Evolutionary conservation across 2,888 invertebrate genomes (phyloP), one percentile per base, ranked within the genome.

Genomic region (Polymixis flavicincta): DNA sequence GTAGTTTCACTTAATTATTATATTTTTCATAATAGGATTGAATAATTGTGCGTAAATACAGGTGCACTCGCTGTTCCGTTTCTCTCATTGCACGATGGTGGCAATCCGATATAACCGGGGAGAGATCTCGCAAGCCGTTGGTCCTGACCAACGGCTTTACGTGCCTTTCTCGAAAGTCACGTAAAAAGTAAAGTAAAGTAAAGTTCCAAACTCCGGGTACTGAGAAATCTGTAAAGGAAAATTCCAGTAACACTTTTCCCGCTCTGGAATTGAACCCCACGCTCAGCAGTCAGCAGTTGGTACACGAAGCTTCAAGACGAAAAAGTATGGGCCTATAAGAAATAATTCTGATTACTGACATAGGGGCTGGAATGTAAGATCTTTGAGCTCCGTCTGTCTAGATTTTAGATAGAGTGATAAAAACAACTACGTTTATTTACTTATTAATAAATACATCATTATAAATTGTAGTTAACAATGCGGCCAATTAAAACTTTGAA

Each of bases 401-500:
- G 13, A 19, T 48, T 25, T 65, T 48, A 65, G 8, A 3, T 7
- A 64, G 0, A 19, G 17, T 17, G 13, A 45, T 25, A 64, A 48
- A 48, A 25, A 48, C 13, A 22, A 8, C 8, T 4, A 25, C 25
- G 3, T 25, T 6, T 17, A 17, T 17, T 50, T 6, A 2, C 32
- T 5, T 17, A n/a, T 32, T 9, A 32, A 17, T 66, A 63, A 1
- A 55, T 22, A 73, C 22, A 25, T 73, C 17, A 37, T 48, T n/a
- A 9, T 54, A 54, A 28, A 13, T 13, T 17, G 32, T 32, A 32
- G 22, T n/a, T 28, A 14, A 57, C 63, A 74, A 74, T 14, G 6
- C 17, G 28, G 63, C 11, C 55, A 57, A 64, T 74, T 37, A 50
- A 74, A 74, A 74, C 55, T 74, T 74, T 57, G n/a, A 37, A n/a